Percentiles rank a stretch among this genome's conserved stretches.
Conservation (phyloP, 2,888 invertebrate genomes). For the Eilema sororculum region DNA sequence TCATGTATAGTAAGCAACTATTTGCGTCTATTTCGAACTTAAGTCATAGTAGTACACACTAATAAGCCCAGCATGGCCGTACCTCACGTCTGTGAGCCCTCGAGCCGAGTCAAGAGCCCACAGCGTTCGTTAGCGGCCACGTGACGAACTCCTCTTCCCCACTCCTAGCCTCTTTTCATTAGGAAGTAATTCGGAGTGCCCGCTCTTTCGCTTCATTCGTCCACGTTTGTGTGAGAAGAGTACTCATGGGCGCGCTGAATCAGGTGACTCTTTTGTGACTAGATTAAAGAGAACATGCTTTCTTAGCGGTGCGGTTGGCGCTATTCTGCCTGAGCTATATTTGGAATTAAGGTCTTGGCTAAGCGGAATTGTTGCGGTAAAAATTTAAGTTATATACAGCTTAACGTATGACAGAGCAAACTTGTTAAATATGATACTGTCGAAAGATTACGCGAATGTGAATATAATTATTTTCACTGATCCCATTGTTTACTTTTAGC, state of each 20-base stretch:
- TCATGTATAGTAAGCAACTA: constrained; percentile 3
- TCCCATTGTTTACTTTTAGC: too few relatives aligned
- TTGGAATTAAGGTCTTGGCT: constrained; percentile 74
- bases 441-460: too few relatives aligned
- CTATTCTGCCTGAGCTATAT: constrained; percentile 76
- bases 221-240: constrained; percentile 78
- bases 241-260: constrained; percentile 81
- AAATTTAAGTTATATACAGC: constrained; percentile 24
- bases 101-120: constrained; percentile 71
- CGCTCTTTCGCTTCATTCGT: constrained; percentile 85
- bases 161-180: constrained; percentile 85
- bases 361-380: constrained; percentile 50
- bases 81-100: constrained; percentile 69
- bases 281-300: constrained; percentile 85
- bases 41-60: constrained; percentile 48
- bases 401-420: neutral
- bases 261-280: constrained; percentile 86
- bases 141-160: constrained; percentile 78
- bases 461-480: neutral
- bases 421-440: neutral
- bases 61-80: constrained; percentile 63
- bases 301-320: constrained; percentile 67
- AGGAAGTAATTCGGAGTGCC: constrained; percentile 86
- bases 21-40: constrained; percentile 41
- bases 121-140: constrained; percentile 84